Base-by-base conservation (phyloP, 1,140 invertebrate species). In the Aphelinus atriplicis region DNA sequence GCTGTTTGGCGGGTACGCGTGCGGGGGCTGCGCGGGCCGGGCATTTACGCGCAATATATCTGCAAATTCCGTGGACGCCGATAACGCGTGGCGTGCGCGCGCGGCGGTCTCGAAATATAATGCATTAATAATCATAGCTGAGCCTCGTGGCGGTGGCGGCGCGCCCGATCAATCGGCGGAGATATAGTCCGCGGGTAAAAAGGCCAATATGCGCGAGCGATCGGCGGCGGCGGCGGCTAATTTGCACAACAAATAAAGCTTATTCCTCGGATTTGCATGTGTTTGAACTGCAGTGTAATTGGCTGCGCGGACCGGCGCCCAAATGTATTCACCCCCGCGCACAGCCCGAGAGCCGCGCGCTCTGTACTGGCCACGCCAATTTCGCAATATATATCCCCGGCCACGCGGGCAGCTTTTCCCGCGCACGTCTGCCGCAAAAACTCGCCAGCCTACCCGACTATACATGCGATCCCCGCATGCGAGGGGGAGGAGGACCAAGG, bases 171-270 rank as follows among this genome's bases (percentile, higher is more conserved):
- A 26, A 26, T 26, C 26, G 26, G 26, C 26, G 26, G 26, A 26
- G 26, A 26, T 26, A 26, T 26, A 26, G 26, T 26, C 26, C 26
- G 26, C 9, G 9, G 51, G 51, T 53, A 53, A 9, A 9, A 71
- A 73, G 26, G 10, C 83, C 86, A 87, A 88, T 88, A 87, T 87
- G 83, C 82, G 26, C 26, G 26, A 26, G 26, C 26, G 26, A 26
- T 26, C 26, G 26, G 26, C 26, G 26, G 26, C 26, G 26, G 26
- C 26, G 26, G 26, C 26, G 84, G 84, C 85, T 87, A 86, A 87
- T 88, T 88, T 88, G 86, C 86, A 88, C 86, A 87, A 88, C 87
- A 88, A 88, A 88, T 88, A 88, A 88, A 88, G 85, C 86, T 88
- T 86, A 87, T 87, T 86, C 86, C 82, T 79, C 78, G 82, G 86